These are phyloP conservation scores for Masticophis lateralis DNA, from an alignment of 2,797 vertebrate species.

Conservation along the genomic window DNA sequence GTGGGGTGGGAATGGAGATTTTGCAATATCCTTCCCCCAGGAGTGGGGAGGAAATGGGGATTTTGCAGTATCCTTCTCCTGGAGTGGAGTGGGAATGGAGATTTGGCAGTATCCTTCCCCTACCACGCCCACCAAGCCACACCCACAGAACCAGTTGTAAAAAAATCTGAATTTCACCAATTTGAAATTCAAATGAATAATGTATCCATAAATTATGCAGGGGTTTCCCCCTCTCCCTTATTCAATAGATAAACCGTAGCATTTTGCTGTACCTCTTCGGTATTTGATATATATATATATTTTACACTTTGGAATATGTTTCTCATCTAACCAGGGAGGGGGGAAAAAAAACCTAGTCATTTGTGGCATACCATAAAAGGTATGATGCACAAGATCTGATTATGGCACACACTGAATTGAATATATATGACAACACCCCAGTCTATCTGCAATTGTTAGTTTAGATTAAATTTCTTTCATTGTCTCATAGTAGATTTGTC, in stretches of 20 bases:
- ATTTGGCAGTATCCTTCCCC: too few relatives aligned
- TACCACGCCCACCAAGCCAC: too few relatives aligned
- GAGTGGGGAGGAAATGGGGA: too few relatives aligned
- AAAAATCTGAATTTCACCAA: too few relatives aligned
- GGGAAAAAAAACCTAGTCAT: too few relatives aligned
- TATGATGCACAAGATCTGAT: too few relatives aligned
- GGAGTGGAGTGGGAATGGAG: too few relatives aligned
- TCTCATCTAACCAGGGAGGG: constrained; percentile 71
- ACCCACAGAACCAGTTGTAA: too few relatives aligned
- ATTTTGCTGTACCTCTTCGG: constrained; percentile 75
- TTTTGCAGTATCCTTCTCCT: too few relatives aligned
- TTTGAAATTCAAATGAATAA: constrained; percentile 56
- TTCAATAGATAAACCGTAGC: constrained; percentile 76
- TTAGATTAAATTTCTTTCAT: constrained; percentile 72
- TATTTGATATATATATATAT: constrained; percentile 61
- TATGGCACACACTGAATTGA: constrained; percentile 75
- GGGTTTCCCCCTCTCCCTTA: constrained; percentile 49
- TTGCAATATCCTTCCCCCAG: too few relatives aligned
- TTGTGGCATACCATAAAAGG: too few relatives aligned
- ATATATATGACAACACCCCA: constrained; percentile 72
- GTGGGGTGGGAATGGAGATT: too few relatives aligned
- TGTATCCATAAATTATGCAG: constrained; percentile 75
- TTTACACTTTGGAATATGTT: constrained; percentile 78
- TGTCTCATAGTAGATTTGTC: constrained; percentile 66
- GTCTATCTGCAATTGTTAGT: constrained; percentile 63